These are phyloP conservation scores for Myrmophylax atrothorax DNA, from an alignment of 2,113 vertebrate genomes.

Conservation along the genomic window DNA sequence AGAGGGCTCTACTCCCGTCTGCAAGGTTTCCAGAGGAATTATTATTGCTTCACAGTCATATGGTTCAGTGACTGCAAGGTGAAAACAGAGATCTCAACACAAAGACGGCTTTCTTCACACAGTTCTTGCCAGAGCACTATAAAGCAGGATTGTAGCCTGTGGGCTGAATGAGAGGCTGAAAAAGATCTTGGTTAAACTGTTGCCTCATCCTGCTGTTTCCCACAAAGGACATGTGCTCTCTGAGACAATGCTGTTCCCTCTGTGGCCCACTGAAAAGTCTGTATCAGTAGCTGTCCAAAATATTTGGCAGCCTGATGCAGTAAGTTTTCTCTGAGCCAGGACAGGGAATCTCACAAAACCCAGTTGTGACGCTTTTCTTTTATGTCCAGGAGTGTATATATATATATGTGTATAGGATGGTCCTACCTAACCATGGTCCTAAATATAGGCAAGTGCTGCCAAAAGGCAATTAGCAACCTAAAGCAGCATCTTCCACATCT, in stretches of 20 bases:
- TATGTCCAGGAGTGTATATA: not conserved
- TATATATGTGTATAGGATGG: not conserved
- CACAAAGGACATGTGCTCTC: no score
- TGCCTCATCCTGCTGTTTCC: not conserved
- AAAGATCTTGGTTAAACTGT: not conserved
- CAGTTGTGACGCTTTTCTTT: not conserved
- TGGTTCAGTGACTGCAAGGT: not conserved
- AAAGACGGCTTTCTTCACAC: not conserved
- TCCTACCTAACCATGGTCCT: not conserved
- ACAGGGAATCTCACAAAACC: not conserved
- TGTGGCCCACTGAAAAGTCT: not conserved
- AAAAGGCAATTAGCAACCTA: not conserved
- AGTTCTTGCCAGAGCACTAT: not conserved
- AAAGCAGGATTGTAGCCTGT: not conserved
- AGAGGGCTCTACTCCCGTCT: rapidly evolving
- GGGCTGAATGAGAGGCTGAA: not conserved
- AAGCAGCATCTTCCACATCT: not conserved
- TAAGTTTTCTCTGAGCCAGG: not conserved
- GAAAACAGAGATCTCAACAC: not conserved
- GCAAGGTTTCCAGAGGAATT: not conserved
- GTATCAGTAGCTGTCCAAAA: rapidly evolving
- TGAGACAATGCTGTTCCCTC: not conserved
- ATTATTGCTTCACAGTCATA: not conserved
- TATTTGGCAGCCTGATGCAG: not conserved
- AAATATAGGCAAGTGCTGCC: not conserved